Conservation (phyloP, 2,888 invertebrate genomes). For the Microplitis manilae region DNA sequence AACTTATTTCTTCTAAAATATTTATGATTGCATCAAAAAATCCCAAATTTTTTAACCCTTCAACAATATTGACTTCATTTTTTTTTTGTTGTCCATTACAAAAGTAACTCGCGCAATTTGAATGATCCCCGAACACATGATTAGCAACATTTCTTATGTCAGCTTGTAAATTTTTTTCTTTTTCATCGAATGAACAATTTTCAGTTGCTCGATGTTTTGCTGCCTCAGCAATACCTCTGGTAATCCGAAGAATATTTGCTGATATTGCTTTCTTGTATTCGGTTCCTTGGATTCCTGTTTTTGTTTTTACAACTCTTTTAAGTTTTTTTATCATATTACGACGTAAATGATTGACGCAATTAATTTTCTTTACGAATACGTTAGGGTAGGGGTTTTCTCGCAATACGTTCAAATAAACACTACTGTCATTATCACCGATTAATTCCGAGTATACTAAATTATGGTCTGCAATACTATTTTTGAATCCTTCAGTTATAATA, state of each 20-base stretch:
- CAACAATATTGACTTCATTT: background rate
- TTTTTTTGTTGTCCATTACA: background rate
- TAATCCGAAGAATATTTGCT: too few species aligned
- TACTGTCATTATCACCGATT: background rate
- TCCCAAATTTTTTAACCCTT: background rate
- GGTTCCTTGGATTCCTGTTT: too few species aligned
- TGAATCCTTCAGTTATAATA: background rate
- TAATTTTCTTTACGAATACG: background rate
- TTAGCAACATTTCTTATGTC: background rate
- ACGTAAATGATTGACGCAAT: background rate
- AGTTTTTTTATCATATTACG: background rate
- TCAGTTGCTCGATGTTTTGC: too few species aligned
- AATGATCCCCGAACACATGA: background rate
- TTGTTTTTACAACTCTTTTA: too few species aligned
- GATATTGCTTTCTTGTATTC: too few species aligned
- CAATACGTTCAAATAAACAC: background rate
- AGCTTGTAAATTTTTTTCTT: background rate
- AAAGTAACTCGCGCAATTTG: background rate
- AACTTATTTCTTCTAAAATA: background rate
- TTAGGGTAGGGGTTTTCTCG: background rate
- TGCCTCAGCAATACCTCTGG: too few species aligned
- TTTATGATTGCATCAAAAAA: background rate
- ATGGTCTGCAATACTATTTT: background rate
- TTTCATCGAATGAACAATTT: too few species aligned
- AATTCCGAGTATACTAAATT: background rate